These are phyloP conservation scores for Coccyzus lansbergi DNA, from an alignment of 2,797 vertebrate genomes.

Conservation along the genomic window DNA sequence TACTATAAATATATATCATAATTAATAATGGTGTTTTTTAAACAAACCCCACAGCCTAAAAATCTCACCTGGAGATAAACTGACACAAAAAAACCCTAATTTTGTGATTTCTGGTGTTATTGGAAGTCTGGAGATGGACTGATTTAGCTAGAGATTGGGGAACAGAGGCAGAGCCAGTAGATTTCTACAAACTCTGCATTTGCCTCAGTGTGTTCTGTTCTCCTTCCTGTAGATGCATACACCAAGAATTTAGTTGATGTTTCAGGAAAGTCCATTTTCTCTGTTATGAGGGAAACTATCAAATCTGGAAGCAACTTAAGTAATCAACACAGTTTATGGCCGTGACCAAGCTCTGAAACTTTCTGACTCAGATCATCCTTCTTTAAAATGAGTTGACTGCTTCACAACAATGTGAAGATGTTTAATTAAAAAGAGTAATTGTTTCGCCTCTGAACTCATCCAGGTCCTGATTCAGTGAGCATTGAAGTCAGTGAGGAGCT, in stretches of 20 bases:
- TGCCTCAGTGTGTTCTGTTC: not conserved
- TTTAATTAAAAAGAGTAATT: constrained; percentile 70
- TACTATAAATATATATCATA: not conserved
- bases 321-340: not conserved
- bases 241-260: not conserved
- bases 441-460: constrained; percentile 47
- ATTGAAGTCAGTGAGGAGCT: constrained; percentile 51
- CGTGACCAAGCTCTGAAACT: constrained; percentile 8
- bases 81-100: rapidly evolving
- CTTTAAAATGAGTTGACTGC: constrained; percentile 47
- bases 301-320: not conserved
- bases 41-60: not conserved
- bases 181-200: not conserved
- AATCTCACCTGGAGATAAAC: not conserved
- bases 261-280: not conserved
- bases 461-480: constrained; percentile 35
- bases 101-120: not conserved
- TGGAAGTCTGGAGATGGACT: not conserved
- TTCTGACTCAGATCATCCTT: constrained; percentile 54
- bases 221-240: not conserved
- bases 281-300: not conserved
- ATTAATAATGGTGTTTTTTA: not conserved
- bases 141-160: not conserved
- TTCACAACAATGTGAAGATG: constrained; percentile 26
- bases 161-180: not conserved